Evolutionary conservation across 1,140 invertebrate species (phyloP).

Genomic region (Drosophila ananassae): DNA sequence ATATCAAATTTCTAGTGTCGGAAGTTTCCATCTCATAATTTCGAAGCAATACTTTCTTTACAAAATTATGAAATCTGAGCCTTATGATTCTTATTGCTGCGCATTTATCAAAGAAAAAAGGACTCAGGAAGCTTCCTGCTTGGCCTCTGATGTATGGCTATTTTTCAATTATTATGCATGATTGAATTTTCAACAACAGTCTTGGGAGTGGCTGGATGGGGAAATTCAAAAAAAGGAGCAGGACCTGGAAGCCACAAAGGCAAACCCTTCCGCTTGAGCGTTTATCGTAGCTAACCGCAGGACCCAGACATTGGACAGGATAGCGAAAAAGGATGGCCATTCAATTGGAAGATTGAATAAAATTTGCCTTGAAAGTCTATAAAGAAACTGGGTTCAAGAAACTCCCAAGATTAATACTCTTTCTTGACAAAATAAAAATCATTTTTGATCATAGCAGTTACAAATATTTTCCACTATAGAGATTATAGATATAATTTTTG

Average conservation of each 20-base stretch:
- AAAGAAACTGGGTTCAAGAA: conserved; percentile 16
- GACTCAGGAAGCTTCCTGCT: conserved; percentile 47
- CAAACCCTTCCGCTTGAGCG: conserved; percentile 75
- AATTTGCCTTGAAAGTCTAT: conserved; percentile 78
- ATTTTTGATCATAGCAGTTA: no score
- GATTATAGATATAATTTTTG: no score
- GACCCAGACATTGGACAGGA: conserved; percentile 48
- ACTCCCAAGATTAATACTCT: background rate
- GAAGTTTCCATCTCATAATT: conserved; percentile 17
- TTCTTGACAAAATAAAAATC: background rate
- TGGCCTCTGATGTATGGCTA: conserved; percentile 39
- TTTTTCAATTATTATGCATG: conserved; percentile 83
- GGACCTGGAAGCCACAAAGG: conserved; percentile 37
- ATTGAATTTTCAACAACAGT: conserved; percentile 60
- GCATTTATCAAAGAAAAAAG: conserved; percentile 50
- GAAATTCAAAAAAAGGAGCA: background rate
- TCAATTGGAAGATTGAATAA: conserved; percentile 84
- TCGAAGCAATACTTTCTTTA: conserved; percentile 57
- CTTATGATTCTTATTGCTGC: conserved; percentile 21
- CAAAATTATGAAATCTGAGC: conserved; percentile 71
- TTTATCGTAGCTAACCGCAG: conserved; percentile 75
- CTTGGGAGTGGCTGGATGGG: background rate
- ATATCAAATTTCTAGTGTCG: conserved; percentile 27
- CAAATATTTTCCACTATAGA: no score
- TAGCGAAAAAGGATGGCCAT: conserved; percentile 42